These are phyloP conservation scores for Drosophila monieri DNA, from an alignment of 2,888 invertebrate species.

Conservation along the genomic window DNA sequence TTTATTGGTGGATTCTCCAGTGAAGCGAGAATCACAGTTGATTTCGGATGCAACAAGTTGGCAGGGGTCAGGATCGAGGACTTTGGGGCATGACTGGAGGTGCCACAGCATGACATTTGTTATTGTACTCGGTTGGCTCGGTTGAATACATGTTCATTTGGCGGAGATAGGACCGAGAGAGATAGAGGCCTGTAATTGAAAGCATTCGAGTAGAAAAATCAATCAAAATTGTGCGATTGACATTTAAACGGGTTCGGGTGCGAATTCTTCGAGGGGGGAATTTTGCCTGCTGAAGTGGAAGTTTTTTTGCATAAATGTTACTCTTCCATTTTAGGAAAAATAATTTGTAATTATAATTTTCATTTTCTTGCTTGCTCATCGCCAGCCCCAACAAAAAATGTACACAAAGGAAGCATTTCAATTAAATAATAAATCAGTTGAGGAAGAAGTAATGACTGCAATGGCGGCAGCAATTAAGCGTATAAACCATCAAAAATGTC, in stretches of 20 bases:
- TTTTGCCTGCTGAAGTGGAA: conserved; percentile 6
- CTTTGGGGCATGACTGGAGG: not conserved
- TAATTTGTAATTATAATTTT: conserved; percentile 10
- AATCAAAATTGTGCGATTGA: conserved; percentile 55
- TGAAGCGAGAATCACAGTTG: conserved; percentile 73
- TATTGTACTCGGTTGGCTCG: conserved; percentile 39
- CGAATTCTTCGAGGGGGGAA: not conserved
- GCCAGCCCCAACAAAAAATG: not conserved
- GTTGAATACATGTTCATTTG: conserved; percentile 62
- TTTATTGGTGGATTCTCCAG: conserved; percentile 67
- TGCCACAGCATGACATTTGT: conserved; percentile 62
- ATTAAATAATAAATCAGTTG: conserved; percentile 56
- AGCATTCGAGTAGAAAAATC: conserved; percentile 65
- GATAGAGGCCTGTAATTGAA: conserved; percentile 54
- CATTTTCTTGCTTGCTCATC: not conserved
- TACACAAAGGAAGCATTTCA: conserved; percentile 14
- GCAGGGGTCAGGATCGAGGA: conserved; percentile 8
- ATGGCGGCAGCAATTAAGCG: conserved; percentile 51
- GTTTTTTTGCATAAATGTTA: conserved; percentile 22
- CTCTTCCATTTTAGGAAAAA: not conserved
- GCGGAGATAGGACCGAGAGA: not conserved
- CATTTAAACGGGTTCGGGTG: conserved; percentile 46
- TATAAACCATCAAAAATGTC: conserved; percentile 36
- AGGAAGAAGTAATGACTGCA: conserved; percentile 59
- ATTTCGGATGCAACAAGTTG: conserved; percentile 70